Base-by-base conservation (phyloP, 92 coral and sea anemone genomes). In the Isaurus tuberculatus region DNA sequence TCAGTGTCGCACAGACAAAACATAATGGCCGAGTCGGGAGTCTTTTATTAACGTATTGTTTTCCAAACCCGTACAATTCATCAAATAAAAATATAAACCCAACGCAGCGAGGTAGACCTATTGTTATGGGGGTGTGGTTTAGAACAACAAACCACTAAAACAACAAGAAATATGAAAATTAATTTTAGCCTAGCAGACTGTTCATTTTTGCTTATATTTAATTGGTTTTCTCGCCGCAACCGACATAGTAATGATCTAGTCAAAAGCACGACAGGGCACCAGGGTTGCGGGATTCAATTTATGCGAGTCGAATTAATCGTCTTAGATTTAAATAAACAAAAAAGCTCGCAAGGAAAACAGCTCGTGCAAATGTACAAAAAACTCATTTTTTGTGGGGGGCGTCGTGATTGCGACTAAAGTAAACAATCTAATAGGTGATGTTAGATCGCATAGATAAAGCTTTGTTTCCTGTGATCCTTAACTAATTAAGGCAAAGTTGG, bases 41-140 rank as follows among this genome's bases (percentile, higher is more conserved):
- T 63, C 46, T 55, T 3, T 8, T 48, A 74, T 74, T 51, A 8
- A 10, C 3, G 23, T 16, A 58, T 77, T 77, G 82, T 77, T 27
- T 57, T 26, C 33, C 10, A 40, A 57, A 34, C 51, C 43, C 31
- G 49, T 28, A 23, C 20, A n/a, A 77, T 77, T 77, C 69, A 77
- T 57, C 33, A 32, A 57, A 36, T 31, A 13, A 57, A 77, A 36
- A 30, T 34, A 77, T 9, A 34, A 30, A 13, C 36, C 68, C 13
- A 57, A 67, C n/a, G 22, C 1, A 19, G 55, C 34, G 25, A 77
- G 29, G 69, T 33, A 22, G 23, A 63, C 9, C 11, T 32, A 58
- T 77, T 77, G 82, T 58, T 77, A 5, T 4, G 82, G 70, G 48
- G 82, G 82, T 17, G 82, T 33, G 82, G 82, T 51, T 23, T 77